Evolutionary conservation across 2,797 vertebrate genomes (phyloP).

Genomic region (Octomys mimax): DNA sequence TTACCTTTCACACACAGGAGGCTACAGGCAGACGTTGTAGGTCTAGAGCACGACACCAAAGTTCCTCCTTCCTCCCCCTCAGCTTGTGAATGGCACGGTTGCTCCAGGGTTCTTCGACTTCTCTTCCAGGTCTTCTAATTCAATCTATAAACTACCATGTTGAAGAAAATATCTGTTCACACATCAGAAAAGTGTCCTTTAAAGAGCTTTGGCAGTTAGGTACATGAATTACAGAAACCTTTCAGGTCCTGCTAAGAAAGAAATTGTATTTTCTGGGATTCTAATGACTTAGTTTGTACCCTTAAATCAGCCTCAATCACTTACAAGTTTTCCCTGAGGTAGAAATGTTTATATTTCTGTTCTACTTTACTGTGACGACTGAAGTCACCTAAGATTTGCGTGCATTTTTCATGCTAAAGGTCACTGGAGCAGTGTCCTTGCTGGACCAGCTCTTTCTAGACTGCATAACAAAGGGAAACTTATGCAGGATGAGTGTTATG

Average conservation of each 20-base stretch:
- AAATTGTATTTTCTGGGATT: too few relatives aligned
- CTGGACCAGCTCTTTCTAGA: background rate
- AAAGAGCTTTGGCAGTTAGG: background rate
- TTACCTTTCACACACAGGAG: too few relatives aligned
- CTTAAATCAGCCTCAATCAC: too few relatives aligned
- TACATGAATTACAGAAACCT: background rate
- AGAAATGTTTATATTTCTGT: background rate
- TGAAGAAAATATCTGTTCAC: background rate
- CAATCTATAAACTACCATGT: background rate
- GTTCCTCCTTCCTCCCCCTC: background rate
- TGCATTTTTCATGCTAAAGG: background rate
- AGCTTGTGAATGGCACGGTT: fast-evolving
- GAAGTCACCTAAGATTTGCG: background rate
- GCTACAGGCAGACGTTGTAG: background rate
- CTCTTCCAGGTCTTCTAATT: background rate
- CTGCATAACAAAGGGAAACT: background rate
- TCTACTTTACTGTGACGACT: background rate
- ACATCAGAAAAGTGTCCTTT: background rate
- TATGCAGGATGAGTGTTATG: background rate
- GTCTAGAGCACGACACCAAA: background rate
- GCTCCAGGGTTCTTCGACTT: background rate
- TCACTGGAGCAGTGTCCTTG: background rate
- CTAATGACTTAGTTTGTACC: background rate
- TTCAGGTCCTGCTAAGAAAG: background rate
- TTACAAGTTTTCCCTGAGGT: background rate